phyloP scores from a whole-genome alignment of 2,888 invertebrate species.

The Dynastes hyllus region DNA sequence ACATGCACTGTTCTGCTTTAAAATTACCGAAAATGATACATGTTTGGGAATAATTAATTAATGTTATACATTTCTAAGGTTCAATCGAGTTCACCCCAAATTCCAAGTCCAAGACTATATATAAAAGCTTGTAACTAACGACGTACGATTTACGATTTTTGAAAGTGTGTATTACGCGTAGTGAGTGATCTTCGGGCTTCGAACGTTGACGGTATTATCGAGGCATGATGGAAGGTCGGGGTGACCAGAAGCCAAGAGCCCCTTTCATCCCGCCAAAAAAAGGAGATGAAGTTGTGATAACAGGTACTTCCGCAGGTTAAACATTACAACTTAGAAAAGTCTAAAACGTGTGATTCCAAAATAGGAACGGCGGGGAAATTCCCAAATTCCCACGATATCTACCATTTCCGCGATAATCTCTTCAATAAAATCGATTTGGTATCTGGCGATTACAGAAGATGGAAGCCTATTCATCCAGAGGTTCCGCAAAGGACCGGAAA shows the following conservation, averaged over 20 bases:
- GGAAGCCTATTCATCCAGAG: conserved; percentile 79
- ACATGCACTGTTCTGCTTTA: too few relatives aligned
- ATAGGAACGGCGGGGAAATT: conserved; percentile 78
- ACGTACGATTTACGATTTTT: neutral
- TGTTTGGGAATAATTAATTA: too few relatives aligned
- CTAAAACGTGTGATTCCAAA: neutral
- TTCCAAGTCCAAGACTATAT: too few relatives aligned
- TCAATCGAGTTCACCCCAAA: too few relatives aligned
- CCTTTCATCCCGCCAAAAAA: neutral
- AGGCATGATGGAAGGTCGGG: neutral
- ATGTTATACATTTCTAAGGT: too few relatives aligned
- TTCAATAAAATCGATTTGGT: conserved; percentile 88
- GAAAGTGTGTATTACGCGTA: neutral
- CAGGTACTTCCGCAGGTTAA: conserved; percentile 70
- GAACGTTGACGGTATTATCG: neutral
- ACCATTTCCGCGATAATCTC: conserved; percentile 81
- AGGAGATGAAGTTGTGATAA: conserved; percentile 79
- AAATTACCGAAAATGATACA: too few relatives aligned
- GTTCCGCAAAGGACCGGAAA: conserved; percentile 80
- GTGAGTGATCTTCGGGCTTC: neutral
- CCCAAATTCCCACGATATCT: conserved; percentile 84
- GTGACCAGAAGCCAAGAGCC: neutral
- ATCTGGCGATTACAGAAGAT: conserved; percentile 85
- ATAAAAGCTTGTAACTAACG: too few relatives aligned
- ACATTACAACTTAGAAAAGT: too few relatives aligned